Evolutionary conservation across 2,797 vertebrate genomes (phyloP).

Genomic region (Falco columbarius): DNA sequence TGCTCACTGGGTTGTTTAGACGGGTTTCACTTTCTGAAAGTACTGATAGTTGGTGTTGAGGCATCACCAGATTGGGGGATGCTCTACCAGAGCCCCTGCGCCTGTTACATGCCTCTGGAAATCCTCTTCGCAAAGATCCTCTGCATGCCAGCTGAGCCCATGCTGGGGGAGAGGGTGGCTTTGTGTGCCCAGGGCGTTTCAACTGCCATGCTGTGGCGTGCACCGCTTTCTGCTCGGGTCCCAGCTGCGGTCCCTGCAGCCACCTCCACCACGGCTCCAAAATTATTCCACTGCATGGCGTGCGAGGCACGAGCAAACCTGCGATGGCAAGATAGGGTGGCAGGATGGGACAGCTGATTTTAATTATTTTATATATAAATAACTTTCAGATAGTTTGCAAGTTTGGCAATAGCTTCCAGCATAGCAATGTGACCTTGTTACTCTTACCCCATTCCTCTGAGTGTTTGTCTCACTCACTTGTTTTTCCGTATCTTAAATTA

Average conservation of each 20-base stretch:
- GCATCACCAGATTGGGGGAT: background rate
- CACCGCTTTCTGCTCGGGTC: accelerated
- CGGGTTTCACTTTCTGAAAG: conserved; percentile 27
- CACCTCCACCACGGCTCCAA: background rate
- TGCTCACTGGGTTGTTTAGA: background rate
- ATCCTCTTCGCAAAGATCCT: background rate
- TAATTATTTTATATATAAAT: conserved; percentile 67
- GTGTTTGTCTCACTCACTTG: conserved; percentile 44
- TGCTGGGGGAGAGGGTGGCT: background rate
- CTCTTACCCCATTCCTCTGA: conserved; percentile 46
- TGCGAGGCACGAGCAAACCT: background rate
- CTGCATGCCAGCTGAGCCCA: accelerated
- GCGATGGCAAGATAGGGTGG: background rate
- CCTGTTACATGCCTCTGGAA: background rate
- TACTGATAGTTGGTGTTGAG: background rate
- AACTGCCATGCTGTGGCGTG: background rate
- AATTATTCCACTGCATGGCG: background rate
- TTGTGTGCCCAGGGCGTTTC: accelerated
- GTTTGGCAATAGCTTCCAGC: conserved; percentile 53
- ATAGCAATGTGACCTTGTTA: conserved; percentile 62
- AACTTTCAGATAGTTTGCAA: conserved; percentile 54
- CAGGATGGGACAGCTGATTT: conserved; percentile 55
- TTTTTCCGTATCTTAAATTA: conserved; percentile 66
- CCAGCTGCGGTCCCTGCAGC: background rate
- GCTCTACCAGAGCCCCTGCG: background rate